Evolutionary conservation across 2,113 vertebrate species (phyloP).

Genomic region (Oceanites oceanicus): DNA sequence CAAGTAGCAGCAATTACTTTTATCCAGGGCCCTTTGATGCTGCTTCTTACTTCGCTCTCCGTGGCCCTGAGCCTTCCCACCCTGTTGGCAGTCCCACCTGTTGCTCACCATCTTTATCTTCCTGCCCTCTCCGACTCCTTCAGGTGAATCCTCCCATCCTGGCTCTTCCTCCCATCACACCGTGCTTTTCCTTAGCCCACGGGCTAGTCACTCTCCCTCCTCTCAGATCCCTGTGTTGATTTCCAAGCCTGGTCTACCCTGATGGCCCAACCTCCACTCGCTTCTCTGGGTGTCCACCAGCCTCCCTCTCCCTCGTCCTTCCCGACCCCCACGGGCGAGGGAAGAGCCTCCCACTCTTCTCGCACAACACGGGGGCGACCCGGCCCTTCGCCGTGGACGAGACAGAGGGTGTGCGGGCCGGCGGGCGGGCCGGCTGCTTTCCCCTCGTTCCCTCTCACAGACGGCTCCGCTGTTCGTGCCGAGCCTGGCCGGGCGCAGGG

Average conservation of each 20-base stretch:
- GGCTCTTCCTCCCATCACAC: not conserved
- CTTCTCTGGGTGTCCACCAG: rapidly evolving
- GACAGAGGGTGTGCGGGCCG: rapidly evolving
- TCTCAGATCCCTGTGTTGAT: not conserved
- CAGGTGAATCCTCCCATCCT: not conserved
- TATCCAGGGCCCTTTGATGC: not conserved
- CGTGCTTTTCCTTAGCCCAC: rapidly evolving
- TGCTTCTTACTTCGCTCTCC: rapidly evolving
- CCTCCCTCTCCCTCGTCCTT: not conserved
- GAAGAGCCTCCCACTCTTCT: not conserved
- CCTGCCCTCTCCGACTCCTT: rapidly evolving
- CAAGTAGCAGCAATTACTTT: not conserved
- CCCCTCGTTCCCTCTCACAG: rapidly evolving
- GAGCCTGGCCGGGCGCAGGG: not conserved
- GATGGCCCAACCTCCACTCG: rapidly evolving
- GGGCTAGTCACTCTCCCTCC: not conserved
- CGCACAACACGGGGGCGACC: no score
- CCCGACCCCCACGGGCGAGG: rapidly evolving
- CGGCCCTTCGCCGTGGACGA: not conserved
- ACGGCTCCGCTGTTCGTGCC: not conserved
- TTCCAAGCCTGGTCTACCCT: not conserved
- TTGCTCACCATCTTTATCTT: not conserved
- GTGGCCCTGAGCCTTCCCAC: not conserved
- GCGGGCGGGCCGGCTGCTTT: not conserved
- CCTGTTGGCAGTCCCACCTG: not conserved